Evolutionary conservation across 2,888 invertebrate genomes (phyloP), one percentile per base, ranked within the genome.

Genomic region (Polia nebulosa): DNA sequence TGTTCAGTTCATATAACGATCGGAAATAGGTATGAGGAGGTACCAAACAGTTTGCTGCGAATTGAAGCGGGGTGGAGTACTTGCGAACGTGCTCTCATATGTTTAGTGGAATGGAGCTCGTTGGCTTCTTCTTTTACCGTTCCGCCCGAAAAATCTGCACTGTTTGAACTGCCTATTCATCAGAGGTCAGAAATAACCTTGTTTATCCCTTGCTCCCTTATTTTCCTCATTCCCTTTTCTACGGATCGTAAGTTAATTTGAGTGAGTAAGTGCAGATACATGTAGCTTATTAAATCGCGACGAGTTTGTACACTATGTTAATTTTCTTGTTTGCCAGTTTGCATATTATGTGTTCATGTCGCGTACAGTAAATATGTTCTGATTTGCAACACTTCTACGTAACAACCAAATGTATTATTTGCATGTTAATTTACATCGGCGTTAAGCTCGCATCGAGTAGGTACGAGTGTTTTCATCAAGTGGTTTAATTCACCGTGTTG

Each of bases 331-430:
- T 72, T 74, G 70, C 52, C 20, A 58, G 63, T 74, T 71, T 68
- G 51, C 59, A 64, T 75, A 64, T 39, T 75, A 61, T 39, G 32
- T 52, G 61, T 60, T 67, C 66, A 67, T 60, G 72, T 63, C 25
- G 29, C 64, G 64, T 62, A 49, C 45, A 57, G 59, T 64, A 63
- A 72, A 73, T 69, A 76, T 61, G 66, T 63, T 57, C 59, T 62
- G 74, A 77, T 80, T 80, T 74, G 25, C 61, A 52, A 74, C 59
- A 80, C 57, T 80, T 67, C 49, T 61, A 61, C 62, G 52, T 51
- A 67, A 70, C 59, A 39, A 58, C 49, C 47, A 39, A 72, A 69
- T 80, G 62, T 66, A 72, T 76, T 79, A 80, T 80, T 80, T 76
- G 70, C 67, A 73, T 80, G 56, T 62, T 69, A 67, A 80, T 80